Conservation (phyloP, 2,888 invertebrate species). For the Platypus cylindrus region DNA sequence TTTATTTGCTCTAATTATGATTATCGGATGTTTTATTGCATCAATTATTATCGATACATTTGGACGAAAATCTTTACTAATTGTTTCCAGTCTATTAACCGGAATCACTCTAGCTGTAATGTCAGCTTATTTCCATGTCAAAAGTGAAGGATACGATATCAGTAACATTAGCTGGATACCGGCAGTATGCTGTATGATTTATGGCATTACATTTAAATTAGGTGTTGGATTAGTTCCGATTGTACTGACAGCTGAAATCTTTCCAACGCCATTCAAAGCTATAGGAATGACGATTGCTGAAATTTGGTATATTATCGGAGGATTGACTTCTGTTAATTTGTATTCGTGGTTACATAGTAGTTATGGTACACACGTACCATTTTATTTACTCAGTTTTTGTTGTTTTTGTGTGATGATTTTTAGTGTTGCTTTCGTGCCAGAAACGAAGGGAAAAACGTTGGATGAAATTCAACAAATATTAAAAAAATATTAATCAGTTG, state of each 20-base stretch:
- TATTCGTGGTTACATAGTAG: constrained; percentile 18
- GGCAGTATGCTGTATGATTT: constrained; percentile 28
- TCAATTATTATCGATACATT: constrained; percentile 29
- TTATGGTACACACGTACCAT: constrained; percentile 21
- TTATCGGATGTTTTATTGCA: constrained; percentile 25
- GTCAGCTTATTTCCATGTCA: constrained; percentile 29
- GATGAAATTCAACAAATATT: constrained; percentile 25
- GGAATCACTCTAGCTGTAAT: constrained; percentile 26
- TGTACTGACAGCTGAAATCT: constrained; percentile 30
- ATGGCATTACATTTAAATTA: constrained; percentile 27
- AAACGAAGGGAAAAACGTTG: constrained; percentile 25
- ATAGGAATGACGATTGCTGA: constrained; percentile 24
- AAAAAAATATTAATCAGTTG: too few species aligned
- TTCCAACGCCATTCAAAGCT: constrained; percentile 30
- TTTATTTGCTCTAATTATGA: constrained; percentile 29
- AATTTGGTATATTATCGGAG: constrained; percentile 19
- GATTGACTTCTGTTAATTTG: constrained; percentile 19
- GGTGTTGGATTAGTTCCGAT: constrained; percentile 31
- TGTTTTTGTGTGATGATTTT: constrained; percentile 20
- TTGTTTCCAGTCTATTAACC: constrained; percentile 27
- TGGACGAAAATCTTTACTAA: constrained; percentile 28
- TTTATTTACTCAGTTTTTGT: constrained; percentile 20
- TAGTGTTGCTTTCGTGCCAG: constrained; percentile 18
- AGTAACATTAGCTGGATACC: constrained; percentile 29
- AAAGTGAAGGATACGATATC: constrained; percentile 24